phyloP scores from a whole-genome alignment of 2,888 invertebrate genomes.

The Geophilus truncorum region DNA sequence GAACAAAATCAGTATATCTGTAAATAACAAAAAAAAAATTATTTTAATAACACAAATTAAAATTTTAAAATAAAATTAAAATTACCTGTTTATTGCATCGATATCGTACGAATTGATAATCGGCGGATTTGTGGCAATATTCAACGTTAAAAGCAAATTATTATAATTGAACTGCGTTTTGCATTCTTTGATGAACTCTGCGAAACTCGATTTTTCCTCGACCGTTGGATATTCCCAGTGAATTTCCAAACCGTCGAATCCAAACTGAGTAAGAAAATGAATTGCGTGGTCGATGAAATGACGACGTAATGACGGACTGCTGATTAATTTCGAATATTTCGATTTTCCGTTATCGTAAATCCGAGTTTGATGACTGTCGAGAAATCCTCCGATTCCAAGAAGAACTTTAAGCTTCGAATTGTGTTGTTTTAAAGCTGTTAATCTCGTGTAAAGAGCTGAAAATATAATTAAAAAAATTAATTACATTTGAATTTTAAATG shows the following conservation, averaged over 20 bases:
- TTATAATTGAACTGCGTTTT: background rate
- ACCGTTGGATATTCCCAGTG: slow-evolving; percentile 21
- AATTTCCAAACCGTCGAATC: slow-evolving; percentile 29
- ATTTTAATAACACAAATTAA: background rate
- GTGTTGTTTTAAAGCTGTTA: background rate
- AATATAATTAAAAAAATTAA: background rate
- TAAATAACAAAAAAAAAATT: too few relatives aligned
- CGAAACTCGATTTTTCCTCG: background rate
- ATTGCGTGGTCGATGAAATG: background rate
- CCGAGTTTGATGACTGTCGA: background rate
- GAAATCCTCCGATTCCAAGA: background rate
- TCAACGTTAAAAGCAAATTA: background rate
- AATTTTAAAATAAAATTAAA: background rate
- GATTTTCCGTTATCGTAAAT: background rate
- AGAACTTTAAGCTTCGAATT: slow-evolving; percentile 20
- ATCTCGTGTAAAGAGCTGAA: background rate
- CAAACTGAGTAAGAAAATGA: background rate
- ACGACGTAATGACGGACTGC: background rate
- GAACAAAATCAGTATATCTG: background rate
- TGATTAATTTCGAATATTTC: slow-evolving; percentile 3
- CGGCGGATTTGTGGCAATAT: background rate
- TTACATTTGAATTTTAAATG: background rate
- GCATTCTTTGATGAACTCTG: background rate
- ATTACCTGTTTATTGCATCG: background rate
- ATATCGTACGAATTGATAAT: background rate